Percentiles rank a stretch among this genome's conserved stretches.
Evolutionary conservation across 2,888 invertebrate species (phyloP).

Genomic region (Cyaniris semiargus): DNA sequence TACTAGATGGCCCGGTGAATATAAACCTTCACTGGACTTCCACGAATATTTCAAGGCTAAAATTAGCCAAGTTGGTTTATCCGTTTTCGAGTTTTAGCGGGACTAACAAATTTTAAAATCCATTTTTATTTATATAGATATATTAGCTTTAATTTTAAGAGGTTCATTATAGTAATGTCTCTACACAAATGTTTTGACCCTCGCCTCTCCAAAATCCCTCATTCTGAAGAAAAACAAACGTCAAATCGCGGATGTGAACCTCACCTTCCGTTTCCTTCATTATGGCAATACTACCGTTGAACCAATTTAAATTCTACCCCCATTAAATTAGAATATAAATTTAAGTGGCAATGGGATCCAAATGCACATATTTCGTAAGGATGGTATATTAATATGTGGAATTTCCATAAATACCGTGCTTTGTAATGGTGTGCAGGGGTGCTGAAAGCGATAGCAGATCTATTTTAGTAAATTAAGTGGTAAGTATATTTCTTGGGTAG

Average conservation of each 20-base stretch:
- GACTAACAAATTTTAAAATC: no score
- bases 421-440: slow-evolving; percentile 34
- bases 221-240: slow-evolving; percentile 48
- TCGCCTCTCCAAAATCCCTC: slow-evolving; percentile 49
- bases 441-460: background rate
- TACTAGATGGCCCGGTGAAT: no score
- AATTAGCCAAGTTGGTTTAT: no score
- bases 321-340: slow-evolving; percentile 20
- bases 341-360: background rate
- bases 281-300: slow-evolving; percentile 19
- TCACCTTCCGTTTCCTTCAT: slow-evolving; percentile 58
- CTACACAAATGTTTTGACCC: slow-evolving; percentile 34
- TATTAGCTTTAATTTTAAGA: background rate
- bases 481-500: background rate
- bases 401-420: slow-evolving; percentile 47
- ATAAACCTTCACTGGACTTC: no score
- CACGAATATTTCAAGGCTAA: no score
- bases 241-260: slow-evolving; percentile 57
- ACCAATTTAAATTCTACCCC: slow-evolving; percentile 19
- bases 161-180: background rate
- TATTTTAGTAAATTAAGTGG: slow-evolving; percentile 4
- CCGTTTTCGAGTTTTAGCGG: no score
- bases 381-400: slow-evolving; percentile 49
- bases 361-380: slow-evolving; percentile 31
- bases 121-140: no score